These are phyloP conservation scores for Danaus melanippus DNA, from an alignment of 1,140 invertebrate genomes.

Conservation along the genomic window DNA sequence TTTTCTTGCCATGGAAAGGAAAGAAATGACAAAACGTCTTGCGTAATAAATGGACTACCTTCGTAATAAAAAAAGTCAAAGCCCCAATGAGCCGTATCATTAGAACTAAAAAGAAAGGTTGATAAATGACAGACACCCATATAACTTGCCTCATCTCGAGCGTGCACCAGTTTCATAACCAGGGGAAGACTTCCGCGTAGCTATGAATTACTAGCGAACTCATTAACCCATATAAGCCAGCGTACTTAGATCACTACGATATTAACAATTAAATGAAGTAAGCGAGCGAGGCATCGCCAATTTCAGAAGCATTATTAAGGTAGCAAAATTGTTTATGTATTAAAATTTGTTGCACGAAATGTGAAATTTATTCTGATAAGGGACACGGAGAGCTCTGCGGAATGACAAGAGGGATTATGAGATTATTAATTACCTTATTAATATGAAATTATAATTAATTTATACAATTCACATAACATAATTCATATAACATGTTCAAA, in stretches of 20 bases:
- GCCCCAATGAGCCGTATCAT: slow-evolving; percentile 6
- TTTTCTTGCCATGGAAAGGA: no score
- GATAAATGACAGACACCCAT: slow-evolving; percentile 22
- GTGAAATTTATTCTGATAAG: no score
- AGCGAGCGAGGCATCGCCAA: slow-evolving; percentile 15
- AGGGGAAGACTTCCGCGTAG: slow-evolving; percentile 40
- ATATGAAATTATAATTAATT: no score
- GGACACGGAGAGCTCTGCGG: no score
- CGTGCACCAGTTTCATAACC: slow-evolving; percentile 36
- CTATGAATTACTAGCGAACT: slow-evolving; percentile 59
- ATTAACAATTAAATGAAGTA: slow-evolving; percentile 56
- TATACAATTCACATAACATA: no score
- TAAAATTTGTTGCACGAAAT: no score
- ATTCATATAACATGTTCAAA: no score
- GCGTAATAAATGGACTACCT: neutral
- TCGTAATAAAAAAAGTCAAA: neutral
- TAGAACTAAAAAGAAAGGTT: slow-evolving; percentile 20
- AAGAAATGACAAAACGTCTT: no score
- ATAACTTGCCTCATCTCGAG: slow-evolving; percentile 25
- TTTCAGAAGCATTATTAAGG: slow-evolving; percentile 6
- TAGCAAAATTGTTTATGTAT: no score
- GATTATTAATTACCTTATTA: no score
- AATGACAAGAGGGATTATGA: no score
- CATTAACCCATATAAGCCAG: slow-evolving; percentile 60
- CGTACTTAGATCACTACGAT: slow-evolving; percentile 47